A percentile compares a stretch with the other conserved stretches of the same genome.
These are phyloP conservation scores for Tachyglossus aculeatus DNA, from an alignment of 2,797 vertebrate species.

Conservation along the genomic window DNA sequence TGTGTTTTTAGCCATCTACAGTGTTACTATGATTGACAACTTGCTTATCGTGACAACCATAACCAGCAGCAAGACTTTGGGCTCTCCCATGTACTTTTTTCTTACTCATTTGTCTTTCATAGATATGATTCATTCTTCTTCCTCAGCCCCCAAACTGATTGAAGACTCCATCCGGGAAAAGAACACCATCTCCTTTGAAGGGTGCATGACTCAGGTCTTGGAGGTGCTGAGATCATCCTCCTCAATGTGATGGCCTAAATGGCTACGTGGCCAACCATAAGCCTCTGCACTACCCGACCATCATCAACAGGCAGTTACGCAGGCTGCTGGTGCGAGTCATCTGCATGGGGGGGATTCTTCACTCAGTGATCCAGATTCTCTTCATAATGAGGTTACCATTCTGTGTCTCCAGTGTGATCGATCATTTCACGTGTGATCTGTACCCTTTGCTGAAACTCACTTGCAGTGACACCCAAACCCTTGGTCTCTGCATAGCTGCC, in stretches of 20 bases:
- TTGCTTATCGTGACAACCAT: too few relatives aligned
- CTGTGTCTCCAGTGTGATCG: conserved; percentile 26
- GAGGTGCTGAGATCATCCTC: conserved; percentile 32
- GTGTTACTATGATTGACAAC: too few relatives aligned
- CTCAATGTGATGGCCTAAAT: conserved; percentile 34
- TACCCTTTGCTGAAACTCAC: conserved; percentile 7
- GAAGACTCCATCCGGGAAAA: conserved; percentile 16
- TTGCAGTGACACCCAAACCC: neutral
- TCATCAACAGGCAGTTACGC: neutral
- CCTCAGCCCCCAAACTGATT: conserved; percentile 28
- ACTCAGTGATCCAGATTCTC: conserved; percentile 6
- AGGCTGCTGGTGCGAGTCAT: neutral
- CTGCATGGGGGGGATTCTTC: neutral
- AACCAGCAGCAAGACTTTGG: neutral
- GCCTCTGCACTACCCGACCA: neutral
- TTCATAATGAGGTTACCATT: conserved; percentile 4
- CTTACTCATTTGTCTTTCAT: conserved; percentile 43
- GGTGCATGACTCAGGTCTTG: conserved; percentile 13
- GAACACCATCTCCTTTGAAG: conserved; percentile 29
- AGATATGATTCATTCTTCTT: conserved; percentile 41
- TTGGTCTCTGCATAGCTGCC: conserved; percentile 6
- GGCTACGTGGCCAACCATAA: conserved; percentile 67
- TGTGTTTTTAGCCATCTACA: too few relatives aligned
- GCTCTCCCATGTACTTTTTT: conserved; percentile 42
- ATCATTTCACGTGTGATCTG: conserved; percentile 36